Percentiles rank a stretch among this genome's conserved stretches.
phyloP scores from a whole-genome alignment of 1,140 invertebrate species.

The Drosophila obscura region DNA sequence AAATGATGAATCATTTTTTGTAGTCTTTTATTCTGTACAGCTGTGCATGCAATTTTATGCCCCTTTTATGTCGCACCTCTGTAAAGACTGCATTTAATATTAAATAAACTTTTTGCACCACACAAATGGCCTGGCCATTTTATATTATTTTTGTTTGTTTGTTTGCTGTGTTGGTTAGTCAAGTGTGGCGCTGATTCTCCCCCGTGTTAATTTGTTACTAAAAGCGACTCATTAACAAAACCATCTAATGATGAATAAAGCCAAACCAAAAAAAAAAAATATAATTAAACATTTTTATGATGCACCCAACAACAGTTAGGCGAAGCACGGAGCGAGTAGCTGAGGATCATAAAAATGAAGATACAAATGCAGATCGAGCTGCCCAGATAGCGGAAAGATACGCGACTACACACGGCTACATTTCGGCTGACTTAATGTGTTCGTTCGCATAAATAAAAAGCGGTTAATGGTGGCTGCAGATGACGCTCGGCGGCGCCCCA shows the following conservation, averaged over 20 bases:
- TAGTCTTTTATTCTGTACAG: too few relatives aligned
- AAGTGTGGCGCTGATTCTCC: slow-evolving; percentile 12
- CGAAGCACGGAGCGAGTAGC: slow-evolving; percentile 4
- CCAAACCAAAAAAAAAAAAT: slow-evolving; percentile 13
- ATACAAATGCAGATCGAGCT: slow-evolving; percentile 25
- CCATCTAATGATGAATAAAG: slow-evolving; percentile 51
- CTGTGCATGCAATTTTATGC: background rate
- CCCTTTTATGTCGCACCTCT: background rate
- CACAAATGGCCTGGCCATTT: slow-evolving; percentile 12
- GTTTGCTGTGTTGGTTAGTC: background rate
- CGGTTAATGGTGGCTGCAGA: slow-evolving; percentile 36
- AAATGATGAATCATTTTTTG: background rate
- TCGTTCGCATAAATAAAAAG: slow-evolving; percentile 37
- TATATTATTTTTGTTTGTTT: background rate
- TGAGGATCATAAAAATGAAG: slow-evolving; percentile 38
- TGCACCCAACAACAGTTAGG: slow-evolving; percentile 47
- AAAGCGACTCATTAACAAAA: slow-evolving; percentile 49
- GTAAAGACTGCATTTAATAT: slow-evolving; percentile 8
- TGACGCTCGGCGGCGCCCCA: slow-evolving; percentile 26
- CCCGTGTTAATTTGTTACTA: slow-evolving; percentile 43
- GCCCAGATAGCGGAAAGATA: slow-evolving; percentile 27
- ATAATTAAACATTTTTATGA: slow-evolving; percentile 62
- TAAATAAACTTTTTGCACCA: slow-evolving; percentile 4
- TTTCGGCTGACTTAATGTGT: slow-evolving; percentile 29
- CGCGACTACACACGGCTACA: background rate